Evolutionary conservation across 2,888 invertebrate species (phyloP).

Genomic region (Pachycephus smyrnensis): DNA sequence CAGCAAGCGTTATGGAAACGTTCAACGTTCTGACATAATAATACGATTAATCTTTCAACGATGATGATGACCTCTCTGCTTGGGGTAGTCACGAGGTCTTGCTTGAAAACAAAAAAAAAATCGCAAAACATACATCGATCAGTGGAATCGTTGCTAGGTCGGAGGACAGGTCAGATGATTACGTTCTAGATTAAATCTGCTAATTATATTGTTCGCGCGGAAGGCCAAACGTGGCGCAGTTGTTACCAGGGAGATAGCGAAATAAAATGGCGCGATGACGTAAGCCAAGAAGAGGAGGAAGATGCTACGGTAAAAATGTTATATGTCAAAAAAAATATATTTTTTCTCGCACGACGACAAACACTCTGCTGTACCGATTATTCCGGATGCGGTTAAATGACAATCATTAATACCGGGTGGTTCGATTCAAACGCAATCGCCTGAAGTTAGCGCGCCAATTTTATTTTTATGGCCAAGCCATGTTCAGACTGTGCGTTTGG

Average conservation of each 20-base stretch:
- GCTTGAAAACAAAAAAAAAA: conserved; percentile 1
- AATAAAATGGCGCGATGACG: neutral
- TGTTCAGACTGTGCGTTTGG: too few species aligned
- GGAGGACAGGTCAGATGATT: conserved; percentile 34
- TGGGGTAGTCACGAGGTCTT: conserved; percentile 26
- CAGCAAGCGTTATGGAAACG: conserved; percentile 3
- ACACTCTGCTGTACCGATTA: too few species aligned
- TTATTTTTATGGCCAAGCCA: too few species aligned
- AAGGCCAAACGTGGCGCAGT: neutral
- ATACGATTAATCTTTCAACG: neutral
- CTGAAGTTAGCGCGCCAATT: too few species aligned
- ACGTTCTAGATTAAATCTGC: conserved; percentile 38
- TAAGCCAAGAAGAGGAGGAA: neutral
- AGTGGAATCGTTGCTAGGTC: conserved; percentile 55
- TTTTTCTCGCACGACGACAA: too few species aligned
- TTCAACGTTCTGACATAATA: conserved; percentile 17
- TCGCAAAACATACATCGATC: conserved; percentile 3
- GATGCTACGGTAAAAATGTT: neutral
- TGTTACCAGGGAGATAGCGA: neutral
- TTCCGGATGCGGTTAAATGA: too few species aligned
- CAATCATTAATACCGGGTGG: too few species aligned
- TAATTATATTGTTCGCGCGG: conserved; percentile 37
- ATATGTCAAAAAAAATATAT: neutral
- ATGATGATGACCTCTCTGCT: conserved; percentile 33
- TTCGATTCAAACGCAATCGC: too few species aligned